Evolutionary conservation across 1,140 invertebrate genomes (phyloP), one percentile per base, ranked within the genome.

Genomic region (Telenomus remus): DNA sequence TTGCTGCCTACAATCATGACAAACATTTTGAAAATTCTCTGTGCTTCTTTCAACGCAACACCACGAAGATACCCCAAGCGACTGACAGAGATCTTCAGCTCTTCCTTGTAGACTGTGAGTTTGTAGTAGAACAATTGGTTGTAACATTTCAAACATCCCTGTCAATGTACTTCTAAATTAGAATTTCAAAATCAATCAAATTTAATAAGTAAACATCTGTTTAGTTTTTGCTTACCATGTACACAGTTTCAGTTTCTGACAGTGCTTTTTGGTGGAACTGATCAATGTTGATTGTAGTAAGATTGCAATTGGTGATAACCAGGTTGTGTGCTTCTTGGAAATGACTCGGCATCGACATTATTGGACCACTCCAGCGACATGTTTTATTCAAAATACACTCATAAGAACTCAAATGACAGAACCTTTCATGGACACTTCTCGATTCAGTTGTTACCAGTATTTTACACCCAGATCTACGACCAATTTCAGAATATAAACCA

Each of bases 311-410:
- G 1, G 78, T 39, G 0, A 75, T 33, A 37, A 56, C 37, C 0
- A 81, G 43, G 15, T 50, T 44, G 42, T 82, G 79, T 0, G 7
- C 19, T 15, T 10, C 46, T 15, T 50, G 49, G 8, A 81, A 51
- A 51, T 82, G 79, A 7, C 34, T 39, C 9, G 71, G 53, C 4
- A 81, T 19, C 9, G 42, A 39, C 14, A 44, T 27, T 2, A 64
- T 34, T n/a, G 65, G 57, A 13, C 79, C 79, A 11, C 8, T 16
- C 81, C 81, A 82, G 0, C 12, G 11, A 53, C 81, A 82, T 4
- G 7, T 4, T 11, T 33, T 12, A 8, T 64, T 50, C 0, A 59
- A 5, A 0, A 73, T 73, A 16, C 81, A 82, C 1, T 33, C 0
- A 1, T 60, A 56, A 6, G 14, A 0, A 7, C 53, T 27, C 12